phyloP scores from a whole-genome alignment of 2,797 vertebrate species.

The Onychomys leucogaster region DNA sequence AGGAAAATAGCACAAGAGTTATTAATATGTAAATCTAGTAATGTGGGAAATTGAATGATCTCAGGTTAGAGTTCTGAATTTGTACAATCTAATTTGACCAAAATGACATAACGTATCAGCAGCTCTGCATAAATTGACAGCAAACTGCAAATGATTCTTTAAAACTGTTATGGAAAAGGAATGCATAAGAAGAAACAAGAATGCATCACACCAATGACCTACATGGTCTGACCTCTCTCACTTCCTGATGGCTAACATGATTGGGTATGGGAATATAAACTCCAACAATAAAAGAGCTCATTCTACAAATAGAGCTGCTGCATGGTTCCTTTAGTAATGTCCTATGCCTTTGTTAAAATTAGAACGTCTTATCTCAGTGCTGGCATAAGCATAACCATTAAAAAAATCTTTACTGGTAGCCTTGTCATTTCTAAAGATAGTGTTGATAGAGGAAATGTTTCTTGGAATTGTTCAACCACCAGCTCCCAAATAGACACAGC shows the following conservation, averaged over 20 bases:
- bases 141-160: constrained; percentile 51
- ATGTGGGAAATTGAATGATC: constrained; percentile 66
- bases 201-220: background rate
- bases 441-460: constrained; percentile 43
- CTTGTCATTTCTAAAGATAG: background rate
- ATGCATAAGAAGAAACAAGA: background rate
- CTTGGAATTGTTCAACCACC: constrained; percentile 42
- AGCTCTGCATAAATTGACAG: constrained; percentile 51
- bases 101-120: constrained; percentile 65
- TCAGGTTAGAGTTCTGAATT: constrained; percentile 74
- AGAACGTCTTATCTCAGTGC: constrained; percentile 18
- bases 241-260: background rate
- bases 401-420: background rate
- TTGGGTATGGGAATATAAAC: background rate
- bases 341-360: constrained; percentile 22
- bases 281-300: background rate
- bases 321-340: constrained; percentile 25
- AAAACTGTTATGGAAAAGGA: constrained; percentile 50
- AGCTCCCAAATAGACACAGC: constrained; percentile 33
- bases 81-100: constrained; percentile 67
- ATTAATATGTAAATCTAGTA: constrained; percentile 78
- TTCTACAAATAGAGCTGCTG: background rate
- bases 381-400: background rate
- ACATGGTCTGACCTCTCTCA: background rate
- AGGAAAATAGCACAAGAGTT: constrained; percentile 72